A percentile compares a stretch with the other conserved stretches of the same genome.
Evolutionary conservation across 2,113 vertebrate species (phyloP).

Genomic region (Tamias sibiricus): DNA sequence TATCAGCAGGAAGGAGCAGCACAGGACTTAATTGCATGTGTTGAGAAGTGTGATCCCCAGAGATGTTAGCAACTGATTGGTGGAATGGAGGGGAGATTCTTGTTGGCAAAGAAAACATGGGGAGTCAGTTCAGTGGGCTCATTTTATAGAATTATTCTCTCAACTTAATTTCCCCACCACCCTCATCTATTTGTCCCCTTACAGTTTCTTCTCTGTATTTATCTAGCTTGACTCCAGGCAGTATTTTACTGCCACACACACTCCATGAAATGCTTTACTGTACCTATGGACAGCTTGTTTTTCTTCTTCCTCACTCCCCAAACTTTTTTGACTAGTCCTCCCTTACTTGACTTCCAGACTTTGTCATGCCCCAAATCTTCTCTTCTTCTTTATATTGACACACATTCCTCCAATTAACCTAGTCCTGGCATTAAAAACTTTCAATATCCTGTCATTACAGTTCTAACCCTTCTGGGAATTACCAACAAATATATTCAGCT

Average conservation of each 20-base stretch:
- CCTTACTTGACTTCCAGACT: not conserved
- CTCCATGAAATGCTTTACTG: not conserved
- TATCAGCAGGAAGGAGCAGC: too few species aligned
- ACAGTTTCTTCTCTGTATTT: not conserved
- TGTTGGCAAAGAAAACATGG: too few species aligned
- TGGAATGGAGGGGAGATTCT: too few species aligned
- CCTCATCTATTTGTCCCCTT: too few species aligned
- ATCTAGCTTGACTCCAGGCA: not conserved
- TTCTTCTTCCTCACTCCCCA: not conserved
- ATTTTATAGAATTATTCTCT: too few species aligned
- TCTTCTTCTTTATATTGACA: not conserved
- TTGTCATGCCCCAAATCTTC: too few species aligned
- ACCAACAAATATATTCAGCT: not conserved
- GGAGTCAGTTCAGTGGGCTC: too few species aligned
- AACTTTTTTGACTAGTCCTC: not conserved
- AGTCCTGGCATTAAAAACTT: not conserved
- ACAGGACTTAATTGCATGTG: too few species aligned
- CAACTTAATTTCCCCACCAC: too few species aligned
- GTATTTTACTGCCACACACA: not conserved
- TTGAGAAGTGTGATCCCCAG: too few species aligned
- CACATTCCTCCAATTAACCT: not conserved
- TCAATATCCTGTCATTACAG: not conserved
- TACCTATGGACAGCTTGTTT: not conserved
- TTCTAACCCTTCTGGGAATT: not conserved
- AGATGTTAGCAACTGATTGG: too few species aligned